Percentiles rank a stretch among this genome's conserved stretches.
These are phyloP conservation scores for Drosophila pectinifera DNA, from an alignment of 1,140 invertebrate genomes.

Conservation along the genomic window DNA sequence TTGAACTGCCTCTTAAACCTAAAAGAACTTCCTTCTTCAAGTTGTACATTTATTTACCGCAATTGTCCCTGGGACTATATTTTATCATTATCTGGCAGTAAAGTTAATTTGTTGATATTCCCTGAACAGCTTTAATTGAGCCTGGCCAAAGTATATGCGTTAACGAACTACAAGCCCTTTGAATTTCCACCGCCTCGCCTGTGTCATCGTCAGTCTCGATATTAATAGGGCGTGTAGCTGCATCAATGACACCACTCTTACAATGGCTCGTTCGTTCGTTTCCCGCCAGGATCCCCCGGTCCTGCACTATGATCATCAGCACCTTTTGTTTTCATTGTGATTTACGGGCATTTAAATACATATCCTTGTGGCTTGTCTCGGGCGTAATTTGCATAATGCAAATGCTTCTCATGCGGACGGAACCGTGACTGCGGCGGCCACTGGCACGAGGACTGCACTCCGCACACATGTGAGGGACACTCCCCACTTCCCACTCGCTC, in stretches of 20 bases:
- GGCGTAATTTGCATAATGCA: slow-evolving; percentile 77
- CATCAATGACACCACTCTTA: slow-evolving; percentile 56
- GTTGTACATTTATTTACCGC: neutral
- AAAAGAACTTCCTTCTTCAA: neutral
- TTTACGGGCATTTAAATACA: slow-evolving; percentile 79
- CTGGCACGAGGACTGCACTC: slow-evolving; percentile 29
- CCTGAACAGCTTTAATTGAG: slow-evolving; percentile 8
- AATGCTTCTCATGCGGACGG: slow-evolving; percentile 58
- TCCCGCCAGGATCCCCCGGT: neutral
- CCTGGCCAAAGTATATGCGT: neutral
- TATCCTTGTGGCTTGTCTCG: slow-evolving; percentile 70
- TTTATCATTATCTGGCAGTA: slow-evolving; percentile 1
- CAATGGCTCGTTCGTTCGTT: slow-evolving; percentile 33
- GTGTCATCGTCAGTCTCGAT: slow-evolving; percentile 9
- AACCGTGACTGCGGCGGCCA: slow-evolving; percentile 40
- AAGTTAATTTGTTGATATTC: slow-evolving; percentile 2
- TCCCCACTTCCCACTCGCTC: neutral
- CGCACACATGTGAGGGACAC: slow-evolving; percentile 18
- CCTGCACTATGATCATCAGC: slow-evolving; percentile 21
- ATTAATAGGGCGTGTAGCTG: slow-evolving; percentile 68
- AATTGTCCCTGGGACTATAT: neutral
- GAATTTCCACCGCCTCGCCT: neutral
- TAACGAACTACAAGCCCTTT: neutral
- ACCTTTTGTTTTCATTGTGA: slow-evolving; percentile 79
- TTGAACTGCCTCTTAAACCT: neutral